Evolutionary conservation across 2,113 vertebrate species (phyloP), one percentile per base, ranked within the genome.

Genomic region (Mesembrinibis cayennensis): DNA sequence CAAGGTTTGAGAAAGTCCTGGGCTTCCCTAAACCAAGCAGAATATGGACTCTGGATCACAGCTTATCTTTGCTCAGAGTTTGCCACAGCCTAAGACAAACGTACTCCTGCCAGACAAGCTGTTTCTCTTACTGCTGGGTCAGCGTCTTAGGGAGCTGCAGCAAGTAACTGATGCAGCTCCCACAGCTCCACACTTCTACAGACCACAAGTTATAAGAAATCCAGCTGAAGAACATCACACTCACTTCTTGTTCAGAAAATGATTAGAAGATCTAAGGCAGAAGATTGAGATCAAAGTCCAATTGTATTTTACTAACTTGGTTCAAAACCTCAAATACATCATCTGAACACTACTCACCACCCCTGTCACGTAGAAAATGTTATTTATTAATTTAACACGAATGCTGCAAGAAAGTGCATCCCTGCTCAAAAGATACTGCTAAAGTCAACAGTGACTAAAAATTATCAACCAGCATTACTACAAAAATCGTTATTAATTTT

Each of bases 351-450:
- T 50, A 26, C 21, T 78, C 22, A 19, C 40, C 1, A 2, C 25
- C 3, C 11, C 14, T 0, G 1, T 18, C 42, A 74, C 0, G 0
- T 38, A 73, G 20, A 74, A 84, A 92, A 44, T 25, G 44, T 71
- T 63, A 63, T 67, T 83, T 80, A 72, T 63, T 84, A 87, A 58
- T 82, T 52, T 72, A 73, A 79, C 40, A 69, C 17, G 38, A 66
- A 63, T 50, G 23, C n/a, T 79, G 25, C 27, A 85, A 52, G 36
- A 69, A 91, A 62, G 25, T 4, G 6, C 15, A 77, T 53, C 45
- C 27, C n/a, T 29, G 32, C 22, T 87, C 45, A 77, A 4, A 8
- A 86, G 47, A 29, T 17, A 78, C 65, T 65, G 10, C 56, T 69
- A 32, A 45, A 77, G 36, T 22, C 71, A 90, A 62, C 2, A 62